A percentile compares a stretch with the other conserved stretches of the same genome.
phyloP scores from a whole-genome alignment of 2,113 vertebrate species.

The Xiphophorus hellerii region DNA sequence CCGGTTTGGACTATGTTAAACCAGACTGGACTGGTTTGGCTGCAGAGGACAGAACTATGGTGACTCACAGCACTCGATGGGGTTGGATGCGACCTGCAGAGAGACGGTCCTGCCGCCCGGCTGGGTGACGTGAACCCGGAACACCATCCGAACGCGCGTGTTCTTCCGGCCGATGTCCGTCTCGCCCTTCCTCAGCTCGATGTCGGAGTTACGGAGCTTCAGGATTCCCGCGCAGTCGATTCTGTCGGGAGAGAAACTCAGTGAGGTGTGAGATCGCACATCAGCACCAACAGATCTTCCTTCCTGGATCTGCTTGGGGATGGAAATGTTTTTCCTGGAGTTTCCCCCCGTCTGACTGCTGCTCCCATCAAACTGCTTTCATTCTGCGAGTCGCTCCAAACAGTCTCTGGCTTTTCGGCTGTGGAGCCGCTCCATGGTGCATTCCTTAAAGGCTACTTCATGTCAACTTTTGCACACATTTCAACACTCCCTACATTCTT shows the following conservation, averaged over 20 bases:
- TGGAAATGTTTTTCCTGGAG: not conserved
- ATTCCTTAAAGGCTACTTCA: constrained; percentile 62
- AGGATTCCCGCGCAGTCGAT: constrained; percentile 95
- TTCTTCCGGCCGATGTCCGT: constrained; percentile 96
- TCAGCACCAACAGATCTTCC: not conserved
- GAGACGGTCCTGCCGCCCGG: constrained; percentile 87
- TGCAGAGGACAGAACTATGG: not conserved
- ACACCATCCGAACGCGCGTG: constrained; percentile 92
- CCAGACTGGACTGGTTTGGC: not conserved
- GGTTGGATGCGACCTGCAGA: constrained; percentile 90
- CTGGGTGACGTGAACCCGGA: constrained; percentile 90
- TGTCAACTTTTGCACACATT: constrained; percentile 59
- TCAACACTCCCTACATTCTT: constrained; percentile 70
- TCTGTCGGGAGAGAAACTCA: constrained; percentile 64
- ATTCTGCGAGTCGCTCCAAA: constrained; percentile 19
- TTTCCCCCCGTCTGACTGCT: not conserved
- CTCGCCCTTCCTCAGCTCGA: constrained; percentile 94
- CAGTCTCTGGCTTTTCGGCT: constrained; percentile 12
- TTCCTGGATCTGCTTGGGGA: not conserved
- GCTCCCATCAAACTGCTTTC: no score
- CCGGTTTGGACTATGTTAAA: no score
- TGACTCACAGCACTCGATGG: constrained; percentile 97
- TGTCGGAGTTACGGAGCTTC: constrained; percentile 95
- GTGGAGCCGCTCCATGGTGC: constrained; percentile 41
- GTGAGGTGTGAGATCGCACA: no score